Evolutionary conservation across 1,140 invertebrate species (phyloP), one percentile per base, ranked within the genome.

Genomic region (Penaeus chinensis): DNA sequence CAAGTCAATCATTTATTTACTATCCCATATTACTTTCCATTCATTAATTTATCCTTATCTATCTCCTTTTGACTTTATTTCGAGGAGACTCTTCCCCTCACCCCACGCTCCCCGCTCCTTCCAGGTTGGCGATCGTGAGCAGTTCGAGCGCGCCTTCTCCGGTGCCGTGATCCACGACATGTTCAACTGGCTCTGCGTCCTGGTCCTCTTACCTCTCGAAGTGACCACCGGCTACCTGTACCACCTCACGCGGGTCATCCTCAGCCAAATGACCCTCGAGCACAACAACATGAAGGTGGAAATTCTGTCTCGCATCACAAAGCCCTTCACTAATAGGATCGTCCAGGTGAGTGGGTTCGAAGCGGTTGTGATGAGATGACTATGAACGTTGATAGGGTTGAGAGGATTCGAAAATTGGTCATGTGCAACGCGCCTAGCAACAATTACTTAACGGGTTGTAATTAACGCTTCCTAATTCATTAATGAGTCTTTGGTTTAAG

Each of bases 171-270:
- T 93, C 11, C 92, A 92, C 81, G 93, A 93, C 81, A 92, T 92
- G 85, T 94, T 93, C 90, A 93, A 93, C 90, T 93, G 93, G 91
- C 90, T 93, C 61, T 91, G 91, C 81, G 92, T 94, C 22, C 90
- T 93, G 77, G 90, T 91, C 47, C 87, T 93, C 18, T 90, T 93
- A 13, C 91, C 92, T 13, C 61, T 94, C 11, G 93, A 93, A 91
- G 88, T 92, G 62, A 37, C 88, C 89, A 90, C 91, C 19, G 89
- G 89, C 71, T 81, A 87, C 76, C 81, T 91, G 60, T 69, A 90
- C 76, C 74, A 85, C 42, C 74, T 90, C 71, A 91, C 89, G 27
- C 62, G 47, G 24, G 83, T 82, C 66, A 80, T 89, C 54, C 71
- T 90, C 22, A 80, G 78, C 60, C 66, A 27, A 37, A 20, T 85